Conservation (phyloP, 2,888 invertebrate genomes). For the Polyommatus icarus region DNA sequence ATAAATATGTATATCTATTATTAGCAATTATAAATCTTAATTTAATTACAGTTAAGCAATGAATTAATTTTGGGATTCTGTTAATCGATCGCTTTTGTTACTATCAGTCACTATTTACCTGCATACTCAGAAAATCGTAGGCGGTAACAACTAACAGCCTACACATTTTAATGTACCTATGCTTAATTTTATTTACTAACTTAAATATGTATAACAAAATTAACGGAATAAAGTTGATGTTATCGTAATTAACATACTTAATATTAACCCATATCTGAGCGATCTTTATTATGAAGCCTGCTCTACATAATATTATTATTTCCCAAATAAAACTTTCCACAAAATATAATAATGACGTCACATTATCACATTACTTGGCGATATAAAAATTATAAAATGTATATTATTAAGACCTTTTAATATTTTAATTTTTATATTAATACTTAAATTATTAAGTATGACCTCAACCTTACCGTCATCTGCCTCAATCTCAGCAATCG, state of each 20-base stretch:
- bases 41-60: no score
- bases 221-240: background rate
- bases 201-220: background rate
- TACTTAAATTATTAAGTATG: constrained; percentile 26
- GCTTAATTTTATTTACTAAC: no score
- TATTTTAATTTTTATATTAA: background rate
- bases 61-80: no score
- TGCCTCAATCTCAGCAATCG: constrained; percentile 63
- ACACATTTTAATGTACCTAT: no score
- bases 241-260: background rate
- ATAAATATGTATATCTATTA: no score
- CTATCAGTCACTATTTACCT: no score
- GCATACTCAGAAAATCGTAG: no score
- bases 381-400: background rate
- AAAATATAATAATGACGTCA: background rate
- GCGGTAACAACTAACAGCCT: no score
- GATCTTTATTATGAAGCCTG: background rate
- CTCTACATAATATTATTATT: background rate
- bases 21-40: no score
- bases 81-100: no score
- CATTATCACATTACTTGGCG: no score
- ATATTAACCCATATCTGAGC: background rate
- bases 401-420: background rate
- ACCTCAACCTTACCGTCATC: constrained; percentile 63
- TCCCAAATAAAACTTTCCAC: background rate